These are phyloP conservation scores for Sebastes oblongus DNA, from an alignment of 2,797 vertebrate species.

Conservation along the genomic window DNA sequence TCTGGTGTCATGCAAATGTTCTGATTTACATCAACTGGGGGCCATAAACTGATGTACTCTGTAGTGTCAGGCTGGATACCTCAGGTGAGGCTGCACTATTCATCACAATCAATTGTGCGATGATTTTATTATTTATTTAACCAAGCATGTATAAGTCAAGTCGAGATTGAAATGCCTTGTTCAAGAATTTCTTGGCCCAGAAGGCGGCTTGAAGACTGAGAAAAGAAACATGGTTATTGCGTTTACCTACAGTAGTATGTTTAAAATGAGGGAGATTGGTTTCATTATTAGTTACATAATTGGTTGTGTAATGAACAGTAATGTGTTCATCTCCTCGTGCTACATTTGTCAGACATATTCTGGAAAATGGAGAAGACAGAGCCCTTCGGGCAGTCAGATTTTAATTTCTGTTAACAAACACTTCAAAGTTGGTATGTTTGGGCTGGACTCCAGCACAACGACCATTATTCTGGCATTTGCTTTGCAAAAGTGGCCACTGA, in stretches of 20 bases:
- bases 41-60: conserved; percentile 21
- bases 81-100: not conserved
- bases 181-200: not conserved
- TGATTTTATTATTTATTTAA: conserved; percentile 24
- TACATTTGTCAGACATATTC: conserved; percentile 9
- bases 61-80: not conserved
- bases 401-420: conserved; percentile 11
- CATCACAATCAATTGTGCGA: not conserved
- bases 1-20: conserved; percentile 40
- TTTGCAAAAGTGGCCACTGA: conserved; percentile 24
- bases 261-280: not conserved
- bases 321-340: conserved; percentile 16
- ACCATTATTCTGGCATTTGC: conserved; percentile 25
- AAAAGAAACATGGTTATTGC: not conserved
- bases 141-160: not conserved
- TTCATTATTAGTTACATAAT: conserved; percentile 12
- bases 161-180: not conserved
- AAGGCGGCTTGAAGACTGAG: too few species aligned
- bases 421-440: conserved; percentile 3
- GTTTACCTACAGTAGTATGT: not conserved
- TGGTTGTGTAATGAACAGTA: conserved; percentile 16
- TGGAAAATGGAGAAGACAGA: conserved; percentile 13
- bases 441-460: not conserved
- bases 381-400: not conserved
- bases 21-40: conserved; percentile 35